A percentile compares a stretch with the other conserved stretches of the same genome.
These are phyloP conservation scores for Pelecanus crispus DNA, from an alignment of 2,113 vertebrate species.

Conservation along the genomic window DNA sequence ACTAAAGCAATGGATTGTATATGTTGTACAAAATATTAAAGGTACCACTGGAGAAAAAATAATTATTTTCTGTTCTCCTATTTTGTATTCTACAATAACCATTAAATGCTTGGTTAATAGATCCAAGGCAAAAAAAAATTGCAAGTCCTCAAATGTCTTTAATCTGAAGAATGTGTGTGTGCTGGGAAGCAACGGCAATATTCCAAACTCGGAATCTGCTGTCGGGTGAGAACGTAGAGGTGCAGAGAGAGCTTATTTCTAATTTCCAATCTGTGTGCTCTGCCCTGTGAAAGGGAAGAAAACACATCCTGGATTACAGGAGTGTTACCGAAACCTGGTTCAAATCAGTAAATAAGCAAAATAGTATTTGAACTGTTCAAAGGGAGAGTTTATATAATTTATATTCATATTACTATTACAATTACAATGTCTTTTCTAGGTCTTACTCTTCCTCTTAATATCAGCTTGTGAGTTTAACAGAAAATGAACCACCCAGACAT, in stretches of 20 bases:
- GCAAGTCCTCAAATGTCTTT: background rate
- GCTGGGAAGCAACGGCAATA: too few species aligned
- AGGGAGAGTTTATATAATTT: background rate
- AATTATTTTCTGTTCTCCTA: background rate
- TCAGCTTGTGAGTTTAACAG: background rate
- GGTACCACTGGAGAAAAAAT: background rate
- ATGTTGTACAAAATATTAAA: background rate
- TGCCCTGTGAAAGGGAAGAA: background rate
- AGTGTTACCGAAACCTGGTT: background rate
- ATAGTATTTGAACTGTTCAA: background rate
- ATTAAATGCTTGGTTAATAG: background rate
- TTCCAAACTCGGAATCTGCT: background rate
- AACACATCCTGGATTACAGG: rapidly evolving
- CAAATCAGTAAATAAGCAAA: background rate
- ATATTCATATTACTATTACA: background rate
- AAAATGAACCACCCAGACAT: background rate
- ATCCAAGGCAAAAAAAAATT: background rate
- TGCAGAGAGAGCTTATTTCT: background rate
- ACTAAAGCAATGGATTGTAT: background rate
- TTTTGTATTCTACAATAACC: background rate
- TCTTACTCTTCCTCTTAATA: background rate
- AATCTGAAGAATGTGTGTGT: background rate
- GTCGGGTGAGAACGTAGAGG: background rate
- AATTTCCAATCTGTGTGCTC: background rate
- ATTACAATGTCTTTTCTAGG: background rate